Base-by-base conservation (phyloP, 2,797 vertebrate species). In the Sebastes vulpes region DNA sequence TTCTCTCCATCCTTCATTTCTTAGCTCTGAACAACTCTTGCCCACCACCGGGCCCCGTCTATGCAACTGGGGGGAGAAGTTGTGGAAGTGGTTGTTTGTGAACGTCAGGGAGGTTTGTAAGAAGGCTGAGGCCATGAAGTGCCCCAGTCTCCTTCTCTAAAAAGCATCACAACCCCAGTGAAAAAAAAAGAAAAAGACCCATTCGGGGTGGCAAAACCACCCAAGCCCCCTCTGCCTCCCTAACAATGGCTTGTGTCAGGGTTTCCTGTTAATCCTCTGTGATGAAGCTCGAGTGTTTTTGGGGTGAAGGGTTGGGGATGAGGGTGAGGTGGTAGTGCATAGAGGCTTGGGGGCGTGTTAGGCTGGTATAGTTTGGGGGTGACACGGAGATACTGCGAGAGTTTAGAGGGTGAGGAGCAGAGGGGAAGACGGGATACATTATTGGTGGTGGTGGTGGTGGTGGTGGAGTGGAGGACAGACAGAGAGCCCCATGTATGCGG, bases 401-500 rank as follows among this genome's bases (percentile, higher is more conserved):
- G 65, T 83, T 75, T 83, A 65, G 46, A 52, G 68, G 56, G 54
- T 60, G 71, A 81, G 61, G 79, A 83, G 61, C 25, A 32, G 71
- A 77, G 66, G 72, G 64, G 71, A 78, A 74, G 71, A 61, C 57
- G 75, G 54, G 82, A 70, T 81, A 74, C 75, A 83, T 83, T 86
- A 79, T 83, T 86, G 60, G 72, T 65, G 76, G 48, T 74, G 59
- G 46, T n/a, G n/a, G n/a, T 48, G 46, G 14, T 48, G 46, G 14
- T n/a, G 82, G 77, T 79, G 85, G 72, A 77, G 77, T 69, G 76
- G 61, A 85, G 84, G 73, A 78, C 79, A 75, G 83, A 84, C 78
- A 65, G 74, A 95, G 95, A 95, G 95, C 75, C 64, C 64, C 80
- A 83, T 94, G 95, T 96, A 96, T 96, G 96, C 93, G 96, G 95